These are phyloP conservation scores for Aplocera efformata DNA, from an alignment of 2,888 invertebrate genomes.

Conservation along the genomic window DNA sequence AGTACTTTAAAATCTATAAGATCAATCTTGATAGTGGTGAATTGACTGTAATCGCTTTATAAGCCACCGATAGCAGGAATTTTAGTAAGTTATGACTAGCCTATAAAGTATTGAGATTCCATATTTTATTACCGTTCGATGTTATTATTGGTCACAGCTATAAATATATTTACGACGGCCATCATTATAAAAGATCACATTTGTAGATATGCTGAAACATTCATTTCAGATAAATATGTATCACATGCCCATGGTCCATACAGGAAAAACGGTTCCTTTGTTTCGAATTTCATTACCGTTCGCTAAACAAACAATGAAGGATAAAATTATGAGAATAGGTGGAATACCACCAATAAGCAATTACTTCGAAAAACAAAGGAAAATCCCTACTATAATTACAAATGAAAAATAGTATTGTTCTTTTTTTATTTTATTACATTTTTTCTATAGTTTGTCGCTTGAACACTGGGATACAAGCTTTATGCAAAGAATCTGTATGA, in stretches of 20 bases:
- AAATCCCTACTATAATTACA: no score
- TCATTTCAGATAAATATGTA: slow-evolving; percentile 6
- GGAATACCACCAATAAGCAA: slow-evolving; percentile 5
- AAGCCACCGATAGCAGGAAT: slow-evolving; percentile 6
- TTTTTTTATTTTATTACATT: no score
- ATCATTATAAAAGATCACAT: neutral
- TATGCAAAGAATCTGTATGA: no score
- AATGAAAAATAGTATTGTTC: no score
- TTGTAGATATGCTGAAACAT: neutral
- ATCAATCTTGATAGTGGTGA: slow-evolving; percentile 10
- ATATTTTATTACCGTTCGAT: no score
- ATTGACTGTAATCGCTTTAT: slow-evolving; percentile 13
- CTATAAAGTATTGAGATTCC: no score
- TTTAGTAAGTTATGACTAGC: neutral
- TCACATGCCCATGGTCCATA: neutral
- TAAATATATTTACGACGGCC: neutral
- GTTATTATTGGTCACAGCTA: neutral
- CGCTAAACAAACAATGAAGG: slow-evolving; percentile 1
- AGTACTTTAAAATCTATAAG: neutral
- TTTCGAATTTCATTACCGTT: slow-evolving; percentile 7
- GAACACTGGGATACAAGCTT: no score
- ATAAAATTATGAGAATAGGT: slow-evolving; percentile 6
- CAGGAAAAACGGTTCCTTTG: no score
- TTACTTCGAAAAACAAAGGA: neutral
- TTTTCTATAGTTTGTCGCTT: no score